Evolutionary conservation across 2,888 invertebrate genomes (phyloP).

Genomic region (Synanthedon andrenaeformis): DNA sequence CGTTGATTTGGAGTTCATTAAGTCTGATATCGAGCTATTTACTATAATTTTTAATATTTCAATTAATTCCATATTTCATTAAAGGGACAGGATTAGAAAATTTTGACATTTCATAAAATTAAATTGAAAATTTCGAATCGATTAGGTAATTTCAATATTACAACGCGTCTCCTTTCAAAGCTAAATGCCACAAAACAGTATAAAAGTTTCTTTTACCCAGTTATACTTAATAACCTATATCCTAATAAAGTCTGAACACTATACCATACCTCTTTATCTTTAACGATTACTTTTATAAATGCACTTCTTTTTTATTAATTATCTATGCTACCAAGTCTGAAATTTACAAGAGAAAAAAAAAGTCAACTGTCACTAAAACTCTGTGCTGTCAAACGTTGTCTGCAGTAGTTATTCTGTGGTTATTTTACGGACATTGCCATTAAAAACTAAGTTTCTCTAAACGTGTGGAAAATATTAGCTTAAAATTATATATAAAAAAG

Average conservation of each 20-base stretch:
- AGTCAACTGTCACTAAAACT: background rate
- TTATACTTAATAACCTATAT: too few relatives aligned
- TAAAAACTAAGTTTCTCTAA: too few relatives aligned
- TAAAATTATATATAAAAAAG: slow-evolving; percentile 4
- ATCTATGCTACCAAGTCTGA: slow-evolving; percentile 7
- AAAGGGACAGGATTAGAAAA: too few relatives aligned
- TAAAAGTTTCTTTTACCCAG: slow-evolving; percentile 35
- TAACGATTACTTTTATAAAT: slow-evolving; percentile 63
- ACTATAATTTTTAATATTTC: too few relatives aligned
- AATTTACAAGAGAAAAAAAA: background rate
- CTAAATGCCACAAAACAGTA: slow-evolving; percentile 45
- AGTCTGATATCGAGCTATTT: too few relatives aligned
- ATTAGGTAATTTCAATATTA: background rate
- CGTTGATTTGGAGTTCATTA: too few relatives aligned
- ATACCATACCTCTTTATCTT: slow-evolving; percentile 50
- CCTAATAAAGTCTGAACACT: slow-evolving; percentile 34
- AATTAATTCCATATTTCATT: too few relatives aligned
- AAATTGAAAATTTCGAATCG: too few relatives aligned
- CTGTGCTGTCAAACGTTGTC: too few relatives aligned
- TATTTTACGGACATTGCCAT: too few relatives aligned
- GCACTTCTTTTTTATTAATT: slow-evolving; percentile 48
- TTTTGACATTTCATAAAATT: too few relatives aligned
- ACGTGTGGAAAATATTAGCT: slow-evolving; percentile 2
- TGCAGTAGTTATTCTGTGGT: too few relatives aligned
- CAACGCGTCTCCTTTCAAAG: background rate